Conservation (phyloP, 64 coral and sea anemone genomes). For the Pocillopora damicornis region DNA sequence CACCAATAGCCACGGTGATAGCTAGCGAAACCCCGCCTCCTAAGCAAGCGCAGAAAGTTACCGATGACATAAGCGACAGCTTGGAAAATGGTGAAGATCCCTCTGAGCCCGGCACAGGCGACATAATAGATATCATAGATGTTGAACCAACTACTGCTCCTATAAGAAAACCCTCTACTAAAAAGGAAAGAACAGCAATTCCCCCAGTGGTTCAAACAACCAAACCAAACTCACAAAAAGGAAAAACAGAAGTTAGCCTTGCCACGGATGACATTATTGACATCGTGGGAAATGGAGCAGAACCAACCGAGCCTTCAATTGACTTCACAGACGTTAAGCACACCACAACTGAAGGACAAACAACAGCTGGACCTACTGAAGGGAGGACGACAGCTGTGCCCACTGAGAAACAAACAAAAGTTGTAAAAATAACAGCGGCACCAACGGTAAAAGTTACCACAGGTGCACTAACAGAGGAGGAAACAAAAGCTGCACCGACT, state of each 20-base stretch:
- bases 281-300: too few species aligned
- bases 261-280: too few species aligned
- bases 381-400: neutral
- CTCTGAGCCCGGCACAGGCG: neutral
- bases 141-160: neutral
- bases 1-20: neutral
- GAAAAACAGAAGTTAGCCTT: neutral
- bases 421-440: neutral
- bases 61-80: neutral
- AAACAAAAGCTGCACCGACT: neutral
- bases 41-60: conserved; percentile 12
- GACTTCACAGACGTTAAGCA: too few species aligned
- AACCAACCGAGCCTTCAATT: neutral
- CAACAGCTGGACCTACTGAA: neutral
- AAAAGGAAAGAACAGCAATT: neutral
- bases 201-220: neutral
- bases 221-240: neutral
- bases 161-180: neutral
- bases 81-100: neutral
- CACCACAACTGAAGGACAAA: neutral
- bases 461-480: neutral
- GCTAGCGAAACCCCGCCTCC: conserved; percentile 24
- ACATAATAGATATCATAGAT: neutral
- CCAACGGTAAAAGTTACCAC: neutral
- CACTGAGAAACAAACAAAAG: neutral